Base-by-base conservation (phyloP, 2,888 invertebrate species). In the Apamea epomidion region DNA sequence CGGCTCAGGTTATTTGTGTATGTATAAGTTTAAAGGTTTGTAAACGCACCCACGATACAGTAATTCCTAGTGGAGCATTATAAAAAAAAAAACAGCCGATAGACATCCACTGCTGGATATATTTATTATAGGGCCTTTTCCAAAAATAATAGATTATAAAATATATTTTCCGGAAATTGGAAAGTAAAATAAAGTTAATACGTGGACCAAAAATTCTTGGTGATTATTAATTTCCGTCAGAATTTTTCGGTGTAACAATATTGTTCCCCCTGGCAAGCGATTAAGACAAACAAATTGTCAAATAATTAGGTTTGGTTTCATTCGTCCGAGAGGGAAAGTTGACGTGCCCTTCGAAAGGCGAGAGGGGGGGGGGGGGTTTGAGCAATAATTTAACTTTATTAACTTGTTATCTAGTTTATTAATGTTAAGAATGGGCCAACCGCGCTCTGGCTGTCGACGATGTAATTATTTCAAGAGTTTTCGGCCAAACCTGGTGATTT, bases 271-370 rank as follows among this genome's bases (percentile, higher is more conserved):
- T 29, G 16, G 10, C n/a, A 45, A 54, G 45, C 25, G 48, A 29
- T 67, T 48, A 67, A 21, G 42, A 29, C 8, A 29, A 84, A 62
- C 32, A 78, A 85, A 85, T 85, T 69, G 45, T 54, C 16, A 25
- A 58, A 64, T 69, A 85, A 81, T 85, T 69, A 64, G 62, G 62
- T 69, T 85, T 69, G n/a, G 32, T 64, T 81, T 58, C 21, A 85
- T 69, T 79, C 45, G 45, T 68, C 4, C 21, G 16, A 58, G 37
- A 73, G 12, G 80, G 29, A 6, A 62, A 54, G 18, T 81, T 80
- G 25, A 69, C 25, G 18, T 45, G 16, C 25, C 25, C 16, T 25
- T 62, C 68, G 37, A 85, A 84, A 62, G 32, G 45, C 25, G n/a
- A 68, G 78, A 67, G 62, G 32, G 32, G 32, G 2, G 32, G n/a